Evolutionary conservation across 2,113 vertebrate genomes (phyloP), one percentile per base, ranked within the genome.

Genomic region (Lipotes vexillifer): DNA sequence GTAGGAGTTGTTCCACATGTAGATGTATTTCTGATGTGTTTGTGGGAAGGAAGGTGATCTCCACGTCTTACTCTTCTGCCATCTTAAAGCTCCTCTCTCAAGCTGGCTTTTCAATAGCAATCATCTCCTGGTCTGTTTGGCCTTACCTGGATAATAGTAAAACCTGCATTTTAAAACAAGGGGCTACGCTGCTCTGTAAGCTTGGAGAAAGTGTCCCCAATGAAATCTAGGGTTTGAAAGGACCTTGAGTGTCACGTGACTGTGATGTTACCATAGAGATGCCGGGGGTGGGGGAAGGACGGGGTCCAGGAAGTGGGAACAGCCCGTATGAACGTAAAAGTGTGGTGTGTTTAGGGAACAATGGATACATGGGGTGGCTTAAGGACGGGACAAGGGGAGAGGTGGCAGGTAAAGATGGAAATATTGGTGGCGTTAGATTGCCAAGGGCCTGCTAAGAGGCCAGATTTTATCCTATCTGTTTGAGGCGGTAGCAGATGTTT

Each of bases 281-380:
- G 44, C 13, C 15, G 15, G 18, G 77, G 15, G 75, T 10, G 6
- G 44, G 49, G 27, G 8, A 15, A 23, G 6, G 18, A 27, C 4
- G 52, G 18, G 41, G 49, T 8, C 23, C 15, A 77, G 65, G 31
- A 9, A n/a, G 63, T 18, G 65, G 31, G 9, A 55, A 52, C 1
- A 6, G 33, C 20, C 18, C 1, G 18, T 27, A 1, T 4, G 33
- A 93, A 87, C 72, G 23, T 38, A 49, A 36, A 63, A 18, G 21
- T 29, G 71, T 33, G 17, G 2, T 41, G 13, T 55, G 65, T 59
- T 81, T 31, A 6, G 61, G 55, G 61, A 44, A 10, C 3, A 4
- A 3, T 4, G 21, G n/a, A 3, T 29, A 33, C 13, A 3, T 12
- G 17, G n/a, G 12, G 6, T 52, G 31, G 27, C 0, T 1, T 18